Conservation (phyloP, 2,888 invertebrate genomes). For the Phorcus lineatus region DNA sequence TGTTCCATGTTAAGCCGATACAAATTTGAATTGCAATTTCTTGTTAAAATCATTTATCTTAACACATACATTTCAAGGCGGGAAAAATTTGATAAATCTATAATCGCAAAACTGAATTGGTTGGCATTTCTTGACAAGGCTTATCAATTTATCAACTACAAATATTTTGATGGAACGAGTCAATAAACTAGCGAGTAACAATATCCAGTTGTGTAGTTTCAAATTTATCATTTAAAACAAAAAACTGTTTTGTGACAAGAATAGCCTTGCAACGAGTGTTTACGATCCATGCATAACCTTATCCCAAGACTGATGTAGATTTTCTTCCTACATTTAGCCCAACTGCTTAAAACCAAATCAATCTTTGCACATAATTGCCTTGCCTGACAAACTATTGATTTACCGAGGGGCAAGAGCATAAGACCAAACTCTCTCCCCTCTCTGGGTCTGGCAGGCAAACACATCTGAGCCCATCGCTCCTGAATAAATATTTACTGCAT, state of each 20-base stretch:
- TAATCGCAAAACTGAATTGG: too few species aligned
- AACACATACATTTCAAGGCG: too few species aligned
- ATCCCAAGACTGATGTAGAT: neutral
- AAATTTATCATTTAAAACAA: too few species aligned
- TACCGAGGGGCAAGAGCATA: neutral
- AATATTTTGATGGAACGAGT: too few species aligned
- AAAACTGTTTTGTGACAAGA: neutral
- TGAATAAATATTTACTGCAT: constrained; percentile 22
- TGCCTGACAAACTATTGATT: constrained; percentile 16
- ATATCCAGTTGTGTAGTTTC: too few species aligned
- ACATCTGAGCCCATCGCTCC: neutral
- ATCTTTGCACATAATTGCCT: constrained; percentile 17
- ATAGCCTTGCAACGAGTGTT: neutral
- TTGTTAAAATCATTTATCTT: too few species aligned
- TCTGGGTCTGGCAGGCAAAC: neutral
- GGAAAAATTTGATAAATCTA: too few species aligned
- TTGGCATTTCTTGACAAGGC: too few species aligned
- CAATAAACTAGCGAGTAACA: too few species aligned
- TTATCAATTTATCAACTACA: too few species aligned
- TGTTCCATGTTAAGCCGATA: too few species aligned
- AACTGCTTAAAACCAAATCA: constrained; percentile 12
- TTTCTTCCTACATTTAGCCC: neutral
- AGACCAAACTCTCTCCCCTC: neutral
- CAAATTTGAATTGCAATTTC: too few species aligned
- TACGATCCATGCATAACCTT: neutral